Evolutionary conservation across 2,888 invertebrate species (phyloP), one percentile per base, ranked within the genome.

Genomic region (Sylvicola cinctus): DNA sequence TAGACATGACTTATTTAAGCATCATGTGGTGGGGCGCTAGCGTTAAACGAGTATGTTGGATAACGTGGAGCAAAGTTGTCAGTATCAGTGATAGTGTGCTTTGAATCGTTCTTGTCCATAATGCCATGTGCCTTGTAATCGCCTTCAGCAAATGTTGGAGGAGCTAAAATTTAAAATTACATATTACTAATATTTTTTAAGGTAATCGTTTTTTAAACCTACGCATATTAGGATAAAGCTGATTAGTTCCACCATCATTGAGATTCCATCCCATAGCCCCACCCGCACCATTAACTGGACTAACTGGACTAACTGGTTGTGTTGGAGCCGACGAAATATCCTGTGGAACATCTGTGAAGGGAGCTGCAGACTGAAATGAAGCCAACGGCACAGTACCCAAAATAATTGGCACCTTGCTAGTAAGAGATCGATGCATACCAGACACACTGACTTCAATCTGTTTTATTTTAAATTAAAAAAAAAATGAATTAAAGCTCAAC

Each of bases 351-450:
- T 53, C 52, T 8, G 55, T 49, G 39, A 54, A 54, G 8, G 55
- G 54, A 38, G 52, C 49, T 13, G 54, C 54, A 7, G 54, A 50
- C 43, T 51, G 49, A 42, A 67, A 61, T 8, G 61, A 67, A 36
- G 66, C 60, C 41, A 78, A 50, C 3, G 81, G 81, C 40, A 81
- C 68, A 0, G 80, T 80, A 17, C 83, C 83, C 42, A 83, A 66
- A 0, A 70, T 70, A 32, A 83, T 63, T 23, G 74, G 70, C 44
- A 73, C 68, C 48, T 65, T 68, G 20, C 68, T 66, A 16, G 61
- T 61, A 42, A 80, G 51, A 50, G 77, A 74, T 40, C 66, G 57
- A 45, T 79, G 74, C 45, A 68, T 62, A 14, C 74, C 73, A 17
- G 69, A 63, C 2, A 73, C 69, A 32, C 62, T 63, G 41, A 70